Evolutionary conservation across 2,113 vertebrate genomes (phyloP).

Genomic region (Saccopteryx bilineata): DNA sequence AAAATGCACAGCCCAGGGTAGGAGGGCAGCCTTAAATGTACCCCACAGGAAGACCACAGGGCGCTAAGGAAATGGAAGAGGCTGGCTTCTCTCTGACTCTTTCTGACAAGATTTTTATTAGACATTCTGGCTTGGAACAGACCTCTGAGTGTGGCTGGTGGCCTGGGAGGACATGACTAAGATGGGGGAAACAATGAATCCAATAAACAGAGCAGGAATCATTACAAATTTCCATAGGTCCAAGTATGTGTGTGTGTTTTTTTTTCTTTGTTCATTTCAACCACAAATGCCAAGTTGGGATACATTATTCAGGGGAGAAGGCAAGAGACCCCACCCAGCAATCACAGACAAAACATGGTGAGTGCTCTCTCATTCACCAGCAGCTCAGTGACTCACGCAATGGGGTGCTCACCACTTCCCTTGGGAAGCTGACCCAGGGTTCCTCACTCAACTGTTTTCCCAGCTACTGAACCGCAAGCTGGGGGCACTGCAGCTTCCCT

Average conservation of each 20-base stretch:
- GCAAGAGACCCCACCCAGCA: conserved; percentile 44
- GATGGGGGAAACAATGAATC: neutral
- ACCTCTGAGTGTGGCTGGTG: neutral
- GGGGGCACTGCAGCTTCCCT: conserved; percentile 24
- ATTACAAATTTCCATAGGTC: neutral
- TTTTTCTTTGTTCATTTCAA: neutral
- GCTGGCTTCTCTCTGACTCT: neutral
- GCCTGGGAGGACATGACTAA: neutral
- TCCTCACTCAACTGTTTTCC: conserved; percentile 10
- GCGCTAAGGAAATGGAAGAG: neutral
- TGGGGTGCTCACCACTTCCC: conserved; percentile 60
- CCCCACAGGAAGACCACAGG: neutral
- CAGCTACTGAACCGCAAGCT: conserved; percentile 6
- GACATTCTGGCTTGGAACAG: neutral
- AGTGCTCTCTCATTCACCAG: neutral
- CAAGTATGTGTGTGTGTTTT: neutral
- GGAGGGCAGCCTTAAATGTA: neutral
- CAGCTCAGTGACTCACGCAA: conserved; percentile 36
- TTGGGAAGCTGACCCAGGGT: conserved; percentile 12
- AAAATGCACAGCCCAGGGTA: neutral
- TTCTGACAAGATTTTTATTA: neutral
- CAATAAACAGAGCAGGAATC: neutral
- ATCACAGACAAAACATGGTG: conserved; percentile 51
- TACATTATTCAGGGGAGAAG: conserved; percentile 37
- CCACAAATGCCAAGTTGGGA: conserved; percentile 33